Evolutionary conservation across 2,113 vertebrate genomes (phyloP).

Genomic region (Scalopus aquaticus): DNA sequence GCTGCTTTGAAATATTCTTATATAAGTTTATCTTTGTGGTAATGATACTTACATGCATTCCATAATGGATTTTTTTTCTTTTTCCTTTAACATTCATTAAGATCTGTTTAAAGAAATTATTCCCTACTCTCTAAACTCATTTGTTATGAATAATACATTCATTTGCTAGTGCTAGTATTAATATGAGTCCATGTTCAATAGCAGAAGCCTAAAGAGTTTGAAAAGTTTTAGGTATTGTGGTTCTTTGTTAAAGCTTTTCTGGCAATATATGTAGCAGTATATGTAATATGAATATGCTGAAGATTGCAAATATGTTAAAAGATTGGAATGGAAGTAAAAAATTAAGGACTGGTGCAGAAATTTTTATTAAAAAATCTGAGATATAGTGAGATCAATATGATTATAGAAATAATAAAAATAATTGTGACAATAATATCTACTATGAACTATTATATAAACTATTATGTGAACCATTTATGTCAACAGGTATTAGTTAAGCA

Average conservation of each 20-base stretch:
- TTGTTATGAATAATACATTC: neutral
- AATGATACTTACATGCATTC: neutral
- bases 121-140: neutral
- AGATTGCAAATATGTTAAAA: neutral
- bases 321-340: neutral
- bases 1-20: neutral
- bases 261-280: neutral
- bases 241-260: neutral
- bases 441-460: neutral
- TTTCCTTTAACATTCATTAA: slow-evolving; percentile 1
- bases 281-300: neutral
- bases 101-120: neutral
- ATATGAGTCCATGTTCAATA: neutral
- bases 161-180: neutral
- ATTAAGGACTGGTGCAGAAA: neutral
- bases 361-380: neutral
- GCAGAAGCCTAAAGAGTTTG: neutral
- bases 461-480: neutral
- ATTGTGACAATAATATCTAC: neutral
- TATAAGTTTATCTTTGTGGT: neutral
- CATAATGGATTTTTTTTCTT: neutral
- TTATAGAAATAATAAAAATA: neutral
- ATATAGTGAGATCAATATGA: neutral
- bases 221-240: neutral
- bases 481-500: neutral